Evolutionary conservation across 2,888 invertebrate species (phyloP).

Genomic region (Catocala fraxini): DNA sequence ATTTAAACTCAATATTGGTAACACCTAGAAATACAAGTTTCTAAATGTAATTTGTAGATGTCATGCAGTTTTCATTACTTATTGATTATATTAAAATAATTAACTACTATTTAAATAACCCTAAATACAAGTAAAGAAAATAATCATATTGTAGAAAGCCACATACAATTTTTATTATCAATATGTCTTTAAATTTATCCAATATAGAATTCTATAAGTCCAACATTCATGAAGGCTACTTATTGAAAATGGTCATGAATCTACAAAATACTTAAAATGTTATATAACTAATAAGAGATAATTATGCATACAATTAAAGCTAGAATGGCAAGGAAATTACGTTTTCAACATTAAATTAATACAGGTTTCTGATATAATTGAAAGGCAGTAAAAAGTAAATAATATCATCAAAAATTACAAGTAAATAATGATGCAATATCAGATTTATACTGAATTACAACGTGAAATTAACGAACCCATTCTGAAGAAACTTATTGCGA

Average conservation of each 20-base stretch:
- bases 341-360: not conserved
- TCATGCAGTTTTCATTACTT: too few relatives aligned
- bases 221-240: too few relatives aligned
- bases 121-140: too few relatives aligned
- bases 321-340: not conserved
- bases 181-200: not conserved
- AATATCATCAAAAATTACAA: slow-evolving; percentile 6
- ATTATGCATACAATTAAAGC: not conserved
- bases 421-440: slow-evolving; percentile 17
- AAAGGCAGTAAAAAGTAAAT: slow-evolving; percentile 9
- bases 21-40: too few relatives aligned
- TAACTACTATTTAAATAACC: too few relatives aligned
- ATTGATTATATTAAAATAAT: too few relatives aligned
- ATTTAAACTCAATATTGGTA: too few relatives aligned
- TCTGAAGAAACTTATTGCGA: slow-evolving; percentile 32
- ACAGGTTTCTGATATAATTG: slow-evolving; percentile 17
- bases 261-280: slow-evolving; percentile 5
- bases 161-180: too few relatives aligned
- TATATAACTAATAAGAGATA: slow-evolving; percentile 18
- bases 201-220: not conserved
- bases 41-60: too few relatives aligned
- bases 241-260: not conserved
- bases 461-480: slow-evolving; percentile 13
- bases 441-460: slow-evolving; percentile 24
- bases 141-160: too few relatives aligned